Evolutionary conservation across 2,113 vertebrate species (phyloP), one percentile per base, ranked within the genome.

Genomic region (Fregata magnificens): DNA sequence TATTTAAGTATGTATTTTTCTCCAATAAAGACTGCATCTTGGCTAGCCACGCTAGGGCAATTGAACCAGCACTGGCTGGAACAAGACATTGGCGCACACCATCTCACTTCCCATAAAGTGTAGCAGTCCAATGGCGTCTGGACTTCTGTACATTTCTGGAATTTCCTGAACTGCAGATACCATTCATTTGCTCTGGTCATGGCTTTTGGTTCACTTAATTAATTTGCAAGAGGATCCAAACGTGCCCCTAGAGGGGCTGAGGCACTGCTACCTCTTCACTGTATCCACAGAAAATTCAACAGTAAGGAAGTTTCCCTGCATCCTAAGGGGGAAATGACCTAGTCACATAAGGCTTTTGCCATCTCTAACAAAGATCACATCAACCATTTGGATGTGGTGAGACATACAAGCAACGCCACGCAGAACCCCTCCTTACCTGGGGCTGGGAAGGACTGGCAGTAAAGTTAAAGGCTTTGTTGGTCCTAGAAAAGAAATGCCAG

Each of bases 401-500:
- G 20, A 88, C 15, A 69, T 14, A 45, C 8, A 70, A 84, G 28
- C 15, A 55, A 83, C 7, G 11, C 29, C 52, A 49, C 16, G 20
- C 14, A 94, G 44, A 62, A 61, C 20, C 52, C 28, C 84, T 49
- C 76, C 98, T 97, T 97, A 99, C 98, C 98, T 98, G 98, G 52
- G 98, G 98, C 90, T 99, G 98, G 66, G 98, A 99, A 53, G 98
- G 98, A 55, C 98, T 99, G 96, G 98, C 98, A 92, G 96, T 98
- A 97, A 99, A 99, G 62, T 88, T 97, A 84, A 98, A 98, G 78
- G 97, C 95, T 92, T 96, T 96, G 61, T 97, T 97, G 45, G 98
- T 98, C 96, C 98, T 99, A 96, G 52, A 97, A 96, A 95, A 95
- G 40, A 96, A 81, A 96, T 50, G 44, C 12, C 69, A 95, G 20